These are phyloP conservation scores for Tanypteryx hageni DNA, from an alignment of 2,888 invertebrate genomes.

Conservation along the genomic window DNA sequence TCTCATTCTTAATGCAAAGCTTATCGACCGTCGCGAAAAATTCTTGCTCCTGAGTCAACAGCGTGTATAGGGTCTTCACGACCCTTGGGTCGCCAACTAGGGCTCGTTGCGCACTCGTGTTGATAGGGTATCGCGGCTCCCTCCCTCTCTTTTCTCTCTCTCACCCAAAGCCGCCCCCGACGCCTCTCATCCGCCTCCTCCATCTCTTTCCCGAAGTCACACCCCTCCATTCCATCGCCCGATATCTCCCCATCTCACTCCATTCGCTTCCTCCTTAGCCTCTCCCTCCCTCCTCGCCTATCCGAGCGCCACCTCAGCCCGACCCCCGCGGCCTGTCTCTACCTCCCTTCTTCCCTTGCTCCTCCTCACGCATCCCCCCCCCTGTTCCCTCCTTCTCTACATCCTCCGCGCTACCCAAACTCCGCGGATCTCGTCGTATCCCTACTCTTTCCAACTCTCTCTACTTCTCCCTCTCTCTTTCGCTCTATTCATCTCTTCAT, in stretches of 20 bases:
- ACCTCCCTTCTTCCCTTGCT: not conserved
- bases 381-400: not conserved
- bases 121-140: not conserved
- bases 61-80: not conserved
- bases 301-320: no score
- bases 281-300: no score
- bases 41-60: constrained; percentile 16
- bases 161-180: not conserved
- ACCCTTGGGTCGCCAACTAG: not conserved
- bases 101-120: not conserved
- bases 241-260: not conserved
- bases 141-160: not conserved
- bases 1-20: constrained; percentile 63
- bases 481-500: not conserved
- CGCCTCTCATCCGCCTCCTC: not conserved
- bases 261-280: not conserved
- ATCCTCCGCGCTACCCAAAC: not conserved
- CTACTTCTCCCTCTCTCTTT: not conserved
- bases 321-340: not conserved
- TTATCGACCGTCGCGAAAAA: constrained; percentile 25
- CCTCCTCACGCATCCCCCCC: not conserved
- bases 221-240: no score
- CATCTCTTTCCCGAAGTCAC: not conserved
- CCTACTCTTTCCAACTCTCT: not conserved
- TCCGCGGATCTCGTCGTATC: not conserved